Evolutionary conservation across 2,113 vertebrate genomes (phyloP), one percentile per base, ranked within the genome.

Genomic region (Odocoileus virginianus): DNA sequence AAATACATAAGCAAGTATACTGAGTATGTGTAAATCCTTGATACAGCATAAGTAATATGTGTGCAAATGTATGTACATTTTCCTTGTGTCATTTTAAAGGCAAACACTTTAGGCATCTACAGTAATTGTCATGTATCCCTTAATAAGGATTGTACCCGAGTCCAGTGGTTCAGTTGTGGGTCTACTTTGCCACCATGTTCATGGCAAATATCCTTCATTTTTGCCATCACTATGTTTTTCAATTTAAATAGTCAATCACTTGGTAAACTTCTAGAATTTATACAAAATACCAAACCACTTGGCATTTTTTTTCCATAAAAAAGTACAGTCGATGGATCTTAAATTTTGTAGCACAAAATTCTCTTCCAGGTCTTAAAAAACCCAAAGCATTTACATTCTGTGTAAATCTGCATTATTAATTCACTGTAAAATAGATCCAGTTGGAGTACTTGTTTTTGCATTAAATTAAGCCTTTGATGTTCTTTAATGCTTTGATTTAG

Each of bases 391-490:
- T 94, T 97, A 97, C 71, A 94, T 97, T 98, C 90, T 98, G 95
- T 98, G 95, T 98, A 98, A 98, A 99, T 99, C 98, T 99, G 98
- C 98, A 98, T 99, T 99, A 99, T 99, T 99, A 99, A 99, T 99
- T 99, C 85, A 96, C 97, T 98, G 98, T 98, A 98, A 98, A 99
- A 99, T 97, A 98, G 97, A 99, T 99, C 98, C 98, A 98, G 98
- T 99, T 99, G 99, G 98, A 99, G 97, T 98, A 98, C 97, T 98
- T 99, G 97, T 98, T 99, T 99, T 98, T 99, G 98, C 98, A 99
- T 99, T 99, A 99, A 99, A 99, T 99, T 98, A 99, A 98, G 97
- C 98, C 98, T 99, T 99, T 99, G 99, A 99, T 99, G 98, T 99
- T 99, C 98, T 98, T 98, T 98, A 99, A 99, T 99, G 99, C 98